Evolutionary conservation across 2,113 vertebrate species (phyloP), one percentile per base, ranked within the genome.

Genomic region (Aythya baeri): DNA sequence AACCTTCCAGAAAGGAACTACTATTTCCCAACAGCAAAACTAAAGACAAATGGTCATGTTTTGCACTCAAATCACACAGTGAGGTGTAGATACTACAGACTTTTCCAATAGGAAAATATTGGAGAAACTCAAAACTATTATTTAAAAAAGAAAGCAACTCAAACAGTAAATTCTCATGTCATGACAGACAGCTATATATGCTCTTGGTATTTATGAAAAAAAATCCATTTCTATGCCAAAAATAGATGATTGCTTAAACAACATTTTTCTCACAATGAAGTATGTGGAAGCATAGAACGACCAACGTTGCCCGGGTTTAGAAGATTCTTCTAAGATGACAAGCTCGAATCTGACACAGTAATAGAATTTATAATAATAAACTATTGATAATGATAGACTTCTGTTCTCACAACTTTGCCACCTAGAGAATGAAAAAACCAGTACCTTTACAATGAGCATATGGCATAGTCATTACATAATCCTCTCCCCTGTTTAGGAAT

Each of bases 371-470:
- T 46, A 83, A 63, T 27, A 74, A 79, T 20, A 8, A 86, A 61
- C 31, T 68, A 20, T 21, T 86, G 32, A 70, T 23, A 83, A 13
- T 29, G 76, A 57, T 41, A 43, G 77, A 55, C 52, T 55, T 87
- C 17, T 86, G 86, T 77, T 78, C 25, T 77, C 22, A 29, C 71
- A 49, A 88, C 57, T 91, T 86, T 66, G 62, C 9, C 34, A 73
- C 7, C 12, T 61, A 36, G 41, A 66, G 91, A 84, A 94, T 50
- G 63, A 79, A 77, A 84, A 94, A 94, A 66, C 6, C 1, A 10
- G 7, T 97, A 99, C 99, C 99, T 99, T 99, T 99, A 96, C 99
- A 99, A 96, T 99, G 99, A 95, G 99, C 99, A 59, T 99, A 99
- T 68, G 99, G 99, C 99, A 99, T 99, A 87, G 99, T 99, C 99